Base-by-base conservation (phyloP, 2,797 vertebrate species). In the Synanceia verrucosa region DNA sequence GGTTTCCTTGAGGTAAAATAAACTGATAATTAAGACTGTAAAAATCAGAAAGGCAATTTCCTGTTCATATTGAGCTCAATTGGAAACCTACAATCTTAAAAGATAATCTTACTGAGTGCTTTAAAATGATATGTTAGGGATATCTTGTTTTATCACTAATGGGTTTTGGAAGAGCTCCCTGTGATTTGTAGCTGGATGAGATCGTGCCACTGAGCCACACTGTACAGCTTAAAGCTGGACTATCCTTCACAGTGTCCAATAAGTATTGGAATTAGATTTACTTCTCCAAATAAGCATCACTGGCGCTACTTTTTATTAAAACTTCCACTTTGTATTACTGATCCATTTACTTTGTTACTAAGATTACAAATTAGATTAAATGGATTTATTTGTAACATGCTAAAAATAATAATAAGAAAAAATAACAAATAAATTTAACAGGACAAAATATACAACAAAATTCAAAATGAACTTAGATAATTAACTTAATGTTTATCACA, bases 131-230 rank as follows among this genome's bases (percentile, higher is more conserved):
- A 9, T 77, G 13, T 57, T 24, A n/a, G 39, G 21, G 28, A 65
- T 78, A 24, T 72, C 67, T 63, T 70, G 29, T 65, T 44, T n/a
- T 62, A 65, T 58, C 64, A 46, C 43, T 73, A 60, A 73, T 77
- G n/a, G 48, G 28, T 74, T 75, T 79, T 68, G 26, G 23, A 69
- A 44, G 57, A 50, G 58, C 28, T 37, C 34, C 31, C 26, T 46
- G 24, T 31, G 36, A 33, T 57, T 43, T 43, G 59, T 60, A 60
- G 51, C 19, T 55, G 9, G 47, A 1, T 55, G 44, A 73, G 14
- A 18, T 53, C 50, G 16, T 28, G 55, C 26, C 39, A 28, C 33
- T 39, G 26, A 36, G 26, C n/a, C 23, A 59, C 29, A 62, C 19
- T 12, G 19, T 39, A 11, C 18, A 39, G 37, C 18, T 65, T 39